These are phyloP conservation scores for Calameuta idolon DNA, from an alignment of 2,888 invertebrate species.

Conservation along the genomic window DNA sequence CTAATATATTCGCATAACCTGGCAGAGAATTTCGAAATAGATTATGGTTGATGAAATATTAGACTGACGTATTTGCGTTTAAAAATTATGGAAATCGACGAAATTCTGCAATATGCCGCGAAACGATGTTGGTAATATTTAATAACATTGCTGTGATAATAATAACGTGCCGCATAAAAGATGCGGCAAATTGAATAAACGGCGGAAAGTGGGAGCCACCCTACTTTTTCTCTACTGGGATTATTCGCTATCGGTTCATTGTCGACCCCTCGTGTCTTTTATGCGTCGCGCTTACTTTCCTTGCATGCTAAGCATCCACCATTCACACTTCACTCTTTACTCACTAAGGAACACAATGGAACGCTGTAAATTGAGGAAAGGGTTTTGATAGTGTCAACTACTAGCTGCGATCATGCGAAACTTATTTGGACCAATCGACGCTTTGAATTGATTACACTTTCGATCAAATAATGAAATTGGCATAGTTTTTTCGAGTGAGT, in stretches of 20 bases:
- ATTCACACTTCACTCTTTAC: neutral
- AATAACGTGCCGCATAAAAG: conserved; percentile 12
- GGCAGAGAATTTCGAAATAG: no score
- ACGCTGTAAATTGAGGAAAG: neutral
- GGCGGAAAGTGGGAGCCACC: conserved; percentile 12
- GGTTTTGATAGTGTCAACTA: no score
- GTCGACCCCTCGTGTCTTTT: conserved; percentile 55
- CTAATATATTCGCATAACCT: no score
- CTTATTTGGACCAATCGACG: no score
- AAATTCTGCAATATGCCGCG: neutral
- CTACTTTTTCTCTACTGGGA: conserved; percentile 31
- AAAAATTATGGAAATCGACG: neutral
- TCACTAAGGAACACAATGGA: neutral
- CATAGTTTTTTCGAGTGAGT: no score
- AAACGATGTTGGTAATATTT: conserved; percentile 13
- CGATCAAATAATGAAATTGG: no score
- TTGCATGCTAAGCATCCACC: conserved; percentile 44
- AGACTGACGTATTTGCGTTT: neutral
- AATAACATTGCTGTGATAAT: conserved; percentile 15
- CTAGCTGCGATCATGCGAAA: no score
- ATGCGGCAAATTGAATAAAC: conserved; percentile 19
- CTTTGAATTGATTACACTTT: no score
- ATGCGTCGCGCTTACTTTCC: conserved; percentile 43
- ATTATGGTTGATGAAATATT: neutral
- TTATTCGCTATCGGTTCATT: conserved; percentile 57